A percentile compares a stretch with the other conserved stretches of the same genome.
These are phyloP conservation scores for Siniperca undulata DNA, from an alignment of 2,797 vertebrate genomes.

Conservation along the genomic window DNA sequence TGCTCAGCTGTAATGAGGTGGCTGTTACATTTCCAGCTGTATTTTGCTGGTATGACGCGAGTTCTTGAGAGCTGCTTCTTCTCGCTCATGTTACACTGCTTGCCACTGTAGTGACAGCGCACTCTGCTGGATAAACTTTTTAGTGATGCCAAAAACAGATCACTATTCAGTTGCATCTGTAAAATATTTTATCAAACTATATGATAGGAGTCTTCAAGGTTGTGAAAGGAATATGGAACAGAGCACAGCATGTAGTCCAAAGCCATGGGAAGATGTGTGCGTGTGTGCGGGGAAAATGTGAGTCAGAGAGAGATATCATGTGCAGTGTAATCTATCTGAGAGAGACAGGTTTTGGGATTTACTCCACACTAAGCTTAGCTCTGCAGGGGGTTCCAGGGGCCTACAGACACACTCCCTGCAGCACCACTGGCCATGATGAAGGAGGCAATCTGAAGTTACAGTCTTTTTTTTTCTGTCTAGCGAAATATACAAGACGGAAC, in stretches of 20 bases:
- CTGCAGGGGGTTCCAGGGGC: slow-evolving; percentile 52
- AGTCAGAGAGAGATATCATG: slow-evolving; percentile 22
- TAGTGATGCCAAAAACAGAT: background rate
- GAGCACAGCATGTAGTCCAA: slow-evolving; percentile 64
- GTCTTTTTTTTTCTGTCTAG: slow-evolving; percentile 37
- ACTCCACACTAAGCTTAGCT: slow-evolving; percentile 60
- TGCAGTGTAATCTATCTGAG: slow-evolving; percentile 61
- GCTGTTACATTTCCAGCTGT: too few species aligned
- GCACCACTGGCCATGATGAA: slow-evolving; percentile 60
- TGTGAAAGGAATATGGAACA: slow-evolving; percentile 64
- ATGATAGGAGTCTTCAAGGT: slow-evolving; percentile 53
- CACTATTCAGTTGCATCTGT: slow-evolving; percentile 3
- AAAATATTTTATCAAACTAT: slow-evolving; percentile 39
- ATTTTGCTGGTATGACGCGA: too few species aligned
- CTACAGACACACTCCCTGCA: slow-evolving; percentile 53
- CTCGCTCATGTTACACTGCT: too few species aligned
- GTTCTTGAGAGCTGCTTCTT: too few species aligned
- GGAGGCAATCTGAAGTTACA: slow-evolving; percentile 61
- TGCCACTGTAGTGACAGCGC: too few species aligned
- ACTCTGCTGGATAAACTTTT: too few species aligned
- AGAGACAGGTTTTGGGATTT: slow-evolving; percentile 71
- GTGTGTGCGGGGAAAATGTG: background rate
- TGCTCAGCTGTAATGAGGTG: too few species aligned
- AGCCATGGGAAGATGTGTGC: slow-evolving; percentile 52
- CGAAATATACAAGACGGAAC: slow-evolving; percentile 39